Evolutionary conservation across 2,797 vertebrate species (phyloP).

Genomic region (Channallabes apus): DNA sequence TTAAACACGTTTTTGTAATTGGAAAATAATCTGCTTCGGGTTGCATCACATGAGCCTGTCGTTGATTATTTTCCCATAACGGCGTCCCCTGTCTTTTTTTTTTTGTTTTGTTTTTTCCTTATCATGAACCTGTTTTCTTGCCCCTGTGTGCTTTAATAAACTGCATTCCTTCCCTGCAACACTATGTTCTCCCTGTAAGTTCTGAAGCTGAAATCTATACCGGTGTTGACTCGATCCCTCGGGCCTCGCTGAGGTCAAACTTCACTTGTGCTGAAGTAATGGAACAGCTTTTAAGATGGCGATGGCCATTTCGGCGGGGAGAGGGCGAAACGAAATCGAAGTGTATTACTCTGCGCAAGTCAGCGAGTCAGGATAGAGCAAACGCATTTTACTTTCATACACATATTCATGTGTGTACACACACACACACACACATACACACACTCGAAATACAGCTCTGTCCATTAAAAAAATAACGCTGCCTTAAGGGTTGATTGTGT

Average conservation of each 20-base stretch:
- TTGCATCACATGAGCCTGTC: background rate
- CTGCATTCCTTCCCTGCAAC: background rate
- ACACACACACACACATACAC: too few relatives aligned
- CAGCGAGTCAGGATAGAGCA: background rate
- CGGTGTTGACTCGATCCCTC: background rate
- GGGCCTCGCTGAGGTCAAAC: constrained; percentile 3
- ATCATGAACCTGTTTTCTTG: background rate
- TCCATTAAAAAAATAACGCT: background rate
- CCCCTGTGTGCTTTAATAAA: background rate
- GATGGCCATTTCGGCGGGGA: background rate
- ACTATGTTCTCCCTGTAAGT: background rate
- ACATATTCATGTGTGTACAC: background rate
- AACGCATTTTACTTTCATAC: background rate
- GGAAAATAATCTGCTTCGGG: background rate
- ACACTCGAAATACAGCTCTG: background rate
- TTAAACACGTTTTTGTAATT: background rate
- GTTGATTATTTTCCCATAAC: background rate
- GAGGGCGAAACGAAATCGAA: constrained; percentile 3
- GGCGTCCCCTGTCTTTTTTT: too few relatives aligned
- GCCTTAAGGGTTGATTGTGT: background rate
- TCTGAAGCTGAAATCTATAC: constrained; percentile 10
- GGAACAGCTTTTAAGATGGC: constrained; percentile 10
- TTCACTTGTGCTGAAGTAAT: constrained; percentile 6
- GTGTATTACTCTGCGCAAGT: background rate
- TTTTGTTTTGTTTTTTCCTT: too few relatives aligned